Base-by-base conservation (phyloP, 2,113 vertebrate species). In the Stigmatopora argus region DNA sequence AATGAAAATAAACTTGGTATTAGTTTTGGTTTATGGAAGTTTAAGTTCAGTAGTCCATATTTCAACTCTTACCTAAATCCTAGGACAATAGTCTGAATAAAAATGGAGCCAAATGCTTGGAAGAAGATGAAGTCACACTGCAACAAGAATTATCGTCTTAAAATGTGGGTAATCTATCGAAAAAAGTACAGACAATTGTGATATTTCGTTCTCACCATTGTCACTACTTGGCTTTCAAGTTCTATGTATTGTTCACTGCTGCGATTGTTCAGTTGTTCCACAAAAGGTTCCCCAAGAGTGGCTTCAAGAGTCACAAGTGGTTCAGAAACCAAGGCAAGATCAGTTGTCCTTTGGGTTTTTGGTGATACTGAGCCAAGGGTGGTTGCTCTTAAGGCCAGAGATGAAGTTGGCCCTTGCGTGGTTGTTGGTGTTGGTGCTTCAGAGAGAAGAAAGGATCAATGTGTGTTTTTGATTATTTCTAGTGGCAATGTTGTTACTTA, bases 201-300 rank as follows among this genome's bases (percentile, higher is more conserved):
- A 11, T 10, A 57, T 17, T 15, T 12, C 19, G 18, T 26, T 45
- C 59, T 19, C n/a, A 70, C 67, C 26, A 21, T 14, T 19, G 51
- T 14, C 6, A 48, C 52, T 4, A 49, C 18, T 18, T 7, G 18
- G 7, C 17, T 0, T 1, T 17, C 48, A 18, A 5, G 7, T 17
- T 18, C 18, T n/a, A 18, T 19, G 10, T 41, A 41, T 21, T 1
- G 3, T 52, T 8, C 4, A 41, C 66, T 67, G 57, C 6, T 61
- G 34, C 18, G 57, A 51, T 68, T 10, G 7, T 23, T 41, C 12
- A 68, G 4, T 34, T 34, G 60, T 56, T 26, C 17, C n/a, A 35
- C 60, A 35, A 64, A 70, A 18, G 68, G 41, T 41, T 64, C n/a
- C 11, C 2, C 31, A 52, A 70, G 19, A 45, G 6, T 57, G 4